phyloP scores from a whole-genome alignment of 2,888 invertebrate species.

The Lomographa bimaculata region DNA sequence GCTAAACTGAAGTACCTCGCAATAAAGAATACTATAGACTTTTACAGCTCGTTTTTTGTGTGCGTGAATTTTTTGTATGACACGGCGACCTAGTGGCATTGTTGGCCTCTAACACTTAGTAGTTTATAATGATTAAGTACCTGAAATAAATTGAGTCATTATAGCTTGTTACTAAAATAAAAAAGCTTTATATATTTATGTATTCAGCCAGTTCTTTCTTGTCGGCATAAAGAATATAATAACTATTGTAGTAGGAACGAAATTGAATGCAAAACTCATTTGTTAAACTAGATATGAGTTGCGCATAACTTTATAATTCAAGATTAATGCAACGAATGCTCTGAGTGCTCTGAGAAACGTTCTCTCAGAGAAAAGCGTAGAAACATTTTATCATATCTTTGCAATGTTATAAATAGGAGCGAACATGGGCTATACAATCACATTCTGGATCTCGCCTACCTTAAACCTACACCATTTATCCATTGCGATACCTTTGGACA shows the following conservation, averaged over 20 bases:
- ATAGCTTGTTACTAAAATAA: background rate
- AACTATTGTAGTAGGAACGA: no score
- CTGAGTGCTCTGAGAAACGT: constrained; percentile 20
- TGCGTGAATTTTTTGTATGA: constrained; percentile 26
- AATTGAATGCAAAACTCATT: constrained; percentile 12
- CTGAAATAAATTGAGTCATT: constrained; percentile 25
- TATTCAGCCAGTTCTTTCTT: no score
- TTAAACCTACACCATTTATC: constrained; percentile 38
- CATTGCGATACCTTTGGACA: constrained; percentile 37
- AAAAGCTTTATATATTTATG: no score
- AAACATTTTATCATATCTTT: constrained; percentile 30
- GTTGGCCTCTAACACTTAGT: constrained; percentile 15
- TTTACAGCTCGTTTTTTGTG: constrained; percentile 3
- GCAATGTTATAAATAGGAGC: constrained; percentile 32
- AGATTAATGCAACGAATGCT: constrained; percentile 22
- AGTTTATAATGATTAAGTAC: constrained; percentile 28
- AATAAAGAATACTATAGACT: constrained; percentile 5
- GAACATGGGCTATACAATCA: constrained; percentile 34
- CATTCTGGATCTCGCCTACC: constrained; percentile 37
- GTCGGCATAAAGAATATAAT: no score
- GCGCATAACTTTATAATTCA: constrained; percentile 15
- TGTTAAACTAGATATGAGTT: constrained; percentile 14
- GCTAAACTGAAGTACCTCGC: background rate
- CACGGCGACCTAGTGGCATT: constrained; percentile 8
- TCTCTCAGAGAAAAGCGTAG: constrained; percentile 25